phyloP scores from a whole-genome alignment of 1,140 invertebrate species.

The Meteorus sp. region DNA sequence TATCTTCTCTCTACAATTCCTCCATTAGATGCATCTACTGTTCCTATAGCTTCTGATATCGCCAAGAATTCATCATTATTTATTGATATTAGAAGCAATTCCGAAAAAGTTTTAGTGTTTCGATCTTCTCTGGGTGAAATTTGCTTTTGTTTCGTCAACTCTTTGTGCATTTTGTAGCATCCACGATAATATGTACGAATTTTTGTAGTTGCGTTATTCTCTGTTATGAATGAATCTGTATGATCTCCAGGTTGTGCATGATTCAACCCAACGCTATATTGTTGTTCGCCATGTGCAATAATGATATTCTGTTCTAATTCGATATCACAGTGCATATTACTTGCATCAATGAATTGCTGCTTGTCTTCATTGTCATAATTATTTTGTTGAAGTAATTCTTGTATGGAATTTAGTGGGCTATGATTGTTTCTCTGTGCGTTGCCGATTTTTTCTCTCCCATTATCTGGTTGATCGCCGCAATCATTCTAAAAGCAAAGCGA shows the following conservation, averaged over 20 bases:
- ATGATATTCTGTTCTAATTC: neutral
- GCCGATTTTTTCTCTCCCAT: conserved; percentile 17
- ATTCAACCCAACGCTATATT: too few relatives aligned
- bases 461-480: neutral
- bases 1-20: too few relatives aligned
- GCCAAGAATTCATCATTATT: conserved; percentile 18
- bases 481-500: conserved; percentile 20
- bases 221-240: conserved; percentile 40
- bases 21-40: too few relatives aligned
- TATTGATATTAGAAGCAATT: conserved; percentile 37
- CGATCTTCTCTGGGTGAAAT: conserved; percentile 37
- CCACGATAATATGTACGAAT: conserved; percentile 73
- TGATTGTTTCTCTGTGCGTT: conserved; percentile 13
- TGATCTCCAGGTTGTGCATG: neutral
- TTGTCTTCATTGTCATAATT: neutral
- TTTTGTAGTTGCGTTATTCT: conserved; percentile 66
- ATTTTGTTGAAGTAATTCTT: conserved; percentile 4
- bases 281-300: neutral
- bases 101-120: conserved; percentile 42
- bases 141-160: conserved; percentile 58
- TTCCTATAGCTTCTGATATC: conserved; percentile 25
- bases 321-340: neutral
- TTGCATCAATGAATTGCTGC: neutral
- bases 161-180: conserved; percentile 69
- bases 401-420: conserved; percentile 8